These are phyloP conservation scores for Carettochelys insculpta DNA, from an alignment of 2,113 vertebrate species.

Conservation along the genomic window DNA sequence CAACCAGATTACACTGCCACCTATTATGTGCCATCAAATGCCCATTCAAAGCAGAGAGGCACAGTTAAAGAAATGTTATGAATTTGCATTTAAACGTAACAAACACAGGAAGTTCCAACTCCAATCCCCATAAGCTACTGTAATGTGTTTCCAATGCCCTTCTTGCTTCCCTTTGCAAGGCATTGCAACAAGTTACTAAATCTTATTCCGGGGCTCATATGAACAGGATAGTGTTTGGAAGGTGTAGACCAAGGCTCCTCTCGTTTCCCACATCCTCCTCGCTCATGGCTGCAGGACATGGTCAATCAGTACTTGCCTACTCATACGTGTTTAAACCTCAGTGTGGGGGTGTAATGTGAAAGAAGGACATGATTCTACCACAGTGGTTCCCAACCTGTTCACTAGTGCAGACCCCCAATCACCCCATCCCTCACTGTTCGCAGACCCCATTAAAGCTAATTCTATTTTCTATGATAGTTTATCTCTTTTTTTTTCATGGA, in stretches of 20 bases:
- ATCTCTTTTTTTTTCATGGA: too few relatives aligned
- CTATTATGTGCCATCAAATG: neutral
- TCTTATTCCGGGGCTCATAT: neutral
- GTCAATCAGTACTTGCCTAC: neutral
- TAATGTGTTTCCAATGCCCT: neutral
- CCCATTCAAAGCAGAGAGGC: neutral
- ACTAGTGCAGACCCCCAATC: too few relatives aligned
- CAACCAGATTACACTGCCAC: neutral
- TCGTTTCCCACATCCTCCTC: neutral
- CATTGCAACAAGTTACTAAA: neutral
- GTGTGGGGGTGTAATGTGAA: neutral
- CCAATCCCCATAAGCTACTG: neutral
- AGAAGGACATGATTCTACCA: neutral
- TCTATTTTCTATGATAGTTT: too few relatives aligned
- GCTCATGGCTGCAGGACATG: neutral
- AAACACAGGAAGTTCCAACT: slow-evolving; percentile 35
- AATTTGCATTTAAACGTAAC: neutral
- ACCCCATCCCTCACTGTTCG: too few relatives aligned
- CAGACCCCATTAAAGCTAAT: too few relatives aligned
- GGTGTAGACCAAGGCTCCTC: neutral
- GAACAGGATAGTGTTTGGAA: neutral
- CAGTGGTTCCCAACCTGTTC: too few relatives aligned
- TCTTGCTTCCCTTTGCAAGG: neutral
- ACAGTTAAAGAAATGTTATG: neutral
- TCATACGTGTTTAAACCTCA: fast-evolving